These are phyloP conservation scores for Rhabdomys pumilio DNA, from an alignment of 2,797 vertebrate species.

Conservation along the genomic window DNA sequence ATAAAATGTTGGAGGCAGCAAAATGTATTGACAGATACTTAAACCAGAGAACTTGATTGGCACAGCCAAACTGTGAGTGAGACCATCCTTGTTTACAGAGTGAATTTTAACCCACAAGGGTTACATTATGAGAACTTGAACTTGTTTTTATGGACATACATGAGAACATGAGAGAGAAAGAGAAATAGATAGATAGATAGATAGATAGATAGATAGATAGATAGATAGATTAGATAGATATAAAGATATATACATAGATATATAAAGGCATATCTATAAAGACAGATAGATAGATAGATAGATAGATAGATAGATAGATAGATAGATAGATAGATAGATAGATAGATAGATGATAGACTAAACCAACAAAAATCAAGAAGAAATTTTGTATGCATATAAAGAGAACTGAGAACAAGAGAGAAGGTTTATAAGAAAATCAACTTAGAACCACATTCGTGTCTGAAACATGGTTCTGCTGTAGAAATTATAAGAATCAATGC, in stretches of 20 bases:
- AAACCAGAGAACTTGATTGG: neutral
- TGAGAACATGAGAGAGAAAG: too few relatives aligned
- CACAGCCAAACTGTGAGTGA: neutral
- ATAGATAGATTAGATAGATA: too few relatives aligned
- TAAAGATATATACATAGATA: too few relatives aligned
- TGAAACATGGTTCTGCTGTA: neutral
- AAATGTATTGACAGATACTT: neutral
- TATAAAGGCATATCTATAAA: too few relatives aligned
- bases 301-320: too few relatives aligned
- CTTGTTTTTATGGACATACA: neutral
- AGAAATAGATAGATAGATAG: too few relatives aligned
- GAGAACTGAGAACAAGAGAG: neutral
- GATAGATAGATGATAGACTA: neutral
- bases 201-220: too few relatives aligned
- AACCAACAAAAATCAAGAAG: neutral
- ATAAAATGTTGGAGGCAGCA: neutral
- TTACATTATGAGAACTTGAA: neutral
- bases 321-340: neutral
- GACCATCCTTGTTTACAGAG: neutral
- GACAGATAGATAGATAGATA: too few relatives aligned
- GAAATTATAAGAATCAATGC: neutral
- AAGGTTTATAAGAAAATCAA: neutral
- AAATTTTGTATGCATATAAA: neutral
- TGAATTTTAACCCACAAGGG: neutral
- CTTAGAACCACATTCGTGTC: neutral